Evolutionary conservation across 1,140 invertebrate genomes (phyloP).

Genomic region (Sarcophaga peregrina): DNA sequence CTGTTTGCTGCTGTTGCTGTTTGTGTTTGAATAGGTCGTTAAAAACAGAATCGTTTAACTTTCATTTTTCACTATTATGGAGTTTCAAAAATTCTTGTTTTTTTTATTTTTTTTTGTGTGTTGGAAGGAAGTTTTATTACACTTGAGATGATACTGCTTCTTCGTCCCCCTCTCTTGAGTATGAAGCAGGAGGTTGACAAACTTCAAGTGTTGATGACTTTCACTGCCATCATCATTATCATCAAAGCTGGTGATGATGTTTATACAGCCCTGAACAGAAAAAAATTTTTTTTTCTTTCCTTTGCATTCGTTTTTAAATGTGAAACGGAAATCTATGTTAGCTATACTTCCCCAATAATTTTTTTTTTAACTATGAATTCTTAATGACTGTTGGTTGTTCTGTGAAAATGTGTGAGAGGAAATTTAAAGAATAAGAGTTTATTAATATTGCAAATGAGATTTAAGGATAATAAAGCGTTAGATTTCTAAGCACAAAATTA

Average conservation of each 20-base stretch:
- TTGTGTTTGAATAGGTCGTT: conserved; percentile 43
- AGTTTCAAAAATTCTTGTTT: conserved; percentile 39
- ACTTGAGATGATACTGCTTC: neutral
- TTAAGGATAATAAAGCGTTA: neutral
- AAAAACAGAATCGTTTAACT: conserved; percentile 52
- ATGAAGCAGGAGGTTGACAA: neutral
- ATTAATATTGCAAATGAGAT: conserved; percentile 23
- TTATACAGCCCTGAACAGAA: too few species aligned
- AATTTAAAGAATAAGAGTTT: neutral
- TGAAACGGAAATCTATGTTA: conserved; percentile 60
- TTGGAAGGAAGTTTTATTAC: neutral
- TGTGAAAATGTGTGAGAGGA: neutral
- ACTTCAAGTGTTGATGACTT: conserved; percentile 59
- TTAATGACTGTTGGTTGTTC: conserved; percentile 37
- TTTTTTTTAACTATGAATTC: conserved; percentile 13
- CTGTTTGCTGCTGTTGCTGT: too few species aligned
- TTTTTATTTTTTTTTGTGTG: too few species aligned
- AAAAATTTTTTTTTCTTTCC: neutral
- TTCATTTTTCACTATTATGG: conserved; percentile 45
- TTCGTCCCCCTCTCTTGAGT: neutral
- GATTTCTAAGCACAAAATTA: too few species aligned
- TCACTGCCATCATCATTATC: conserved; percentile 48
- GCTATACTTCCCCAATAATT: neutral
- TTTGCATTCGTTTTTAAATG: conserved; percentile 65
- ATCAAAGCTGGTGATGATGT: neutral